These are phyloP conservation scores for Festucalex cinctus DNA, from an alignment of 2,113 vertebrate species.

Conservation along the genomic window DNA sequence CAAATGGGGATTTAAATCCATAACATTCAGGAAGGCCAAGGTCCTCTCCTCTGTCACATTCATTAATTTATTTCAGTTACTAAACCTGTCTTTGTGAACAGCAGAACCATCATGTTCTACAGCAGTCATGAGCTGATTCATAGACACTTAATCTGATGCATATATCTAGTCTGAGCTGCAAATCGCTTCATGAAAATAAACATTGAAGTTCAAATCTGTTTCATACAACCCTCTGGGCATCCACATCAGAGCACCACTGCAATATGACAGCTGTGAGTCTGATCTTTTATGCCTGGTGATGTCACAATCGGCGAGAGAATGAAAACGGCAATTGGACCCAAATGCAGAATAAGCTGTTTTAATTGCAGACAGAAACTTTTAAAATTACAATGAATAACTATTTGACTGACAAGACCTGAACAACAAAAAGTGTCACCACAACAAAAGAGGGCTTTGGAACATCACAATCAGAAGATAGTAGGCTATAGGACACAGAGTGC, in stretches of 20 bases:
- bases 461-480: background rate
- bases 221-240: background rate
- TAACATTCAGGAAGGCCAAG: background rate
- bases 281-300: background rate
- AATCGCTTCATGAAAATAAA: background rate
- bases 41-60: background rate
- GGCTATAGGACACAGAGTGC: background rate
- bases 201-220: background rate
- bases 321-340: background rate
- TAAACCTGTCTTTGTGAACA: constrained; percentile 14
- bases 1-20: background rate
- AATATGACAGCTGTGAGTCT: background rate
- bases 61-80: constrained; percentile 7
- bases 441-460: background rate
- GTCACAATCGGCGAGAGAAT: background rate
- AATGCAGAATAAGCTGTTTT: background rate
- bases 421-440: background rate
- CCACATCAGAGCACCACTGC: background rate
- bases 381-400: background rate
- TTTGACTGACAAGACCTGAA: background rate
- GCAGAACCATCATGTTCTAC: constrained; percentile 3
- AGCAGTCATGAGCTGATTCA: constrained; percentile 3
- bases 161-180: background rate
- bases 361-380: background rate
- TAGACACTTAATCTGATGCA: background rate